Evolutionary conservation across 2,888 invertebrate species (phyloP).

Genomic region (Dromius quadrimaculatus): DNA sequence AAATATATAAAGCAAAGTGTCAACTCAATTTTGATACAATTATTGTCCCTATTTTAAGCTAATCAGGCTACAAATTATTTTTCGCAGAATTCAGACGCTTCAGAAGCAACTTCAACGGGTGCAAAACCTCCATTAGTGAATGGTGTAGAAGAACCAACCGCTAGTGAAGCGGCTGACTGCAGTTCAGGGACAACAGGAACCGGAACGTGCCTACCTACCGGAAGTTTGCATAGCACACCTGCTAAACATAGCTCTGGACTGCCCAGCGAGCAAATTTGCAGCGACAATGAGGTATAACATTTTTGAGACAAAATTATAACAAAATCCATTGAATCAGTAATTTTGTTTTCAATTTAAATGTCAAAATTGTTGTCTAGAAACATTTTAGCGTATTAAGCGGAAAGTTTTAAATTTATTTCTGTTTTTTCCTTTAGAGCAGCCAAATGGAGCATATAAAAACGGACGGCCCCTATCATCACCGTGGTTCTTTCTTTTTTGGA

Average conservation of each 20-base stretch:
- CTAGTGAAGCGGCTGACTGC: background rate
- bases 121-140: conserved; percentile 14
- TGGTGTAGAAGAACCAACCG: conserved; percentile 10
- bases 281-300: conserved; percentile 49
- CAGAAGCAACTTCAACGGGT: conserved; percentile 8
- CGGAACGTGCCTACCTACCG: background rate
- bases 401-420: no score
- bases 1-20: no score
- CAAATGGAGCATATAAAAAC: conserved; percentile 47
- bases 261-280: conserved; percentile 38
- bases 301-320: no score
- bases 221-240: conserved; percentile 41
- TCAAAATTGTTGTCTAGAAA: no score
- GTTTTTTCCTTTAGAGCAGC: conserved; percentile 36
- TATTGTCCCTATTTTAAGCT: no score
- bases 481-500: conserved; percentile 59
- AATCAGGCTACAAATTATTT: no score
- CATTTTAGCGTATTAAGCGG: no score
- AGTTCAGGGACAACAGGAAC: background rate
- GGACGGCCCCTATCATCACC: background rate
- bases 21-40: no score
- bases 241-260: conserved; percentile 25
- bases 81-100: conserved; percentile 3
- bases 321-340: no score
- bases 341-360: no score